Percentiles rank a stretch among this genome's conserved stretches.
phyloP scores from a whole-genome alignment of 2,113 vertebrate species.

The Corynorhinus townsendii region DNA sequence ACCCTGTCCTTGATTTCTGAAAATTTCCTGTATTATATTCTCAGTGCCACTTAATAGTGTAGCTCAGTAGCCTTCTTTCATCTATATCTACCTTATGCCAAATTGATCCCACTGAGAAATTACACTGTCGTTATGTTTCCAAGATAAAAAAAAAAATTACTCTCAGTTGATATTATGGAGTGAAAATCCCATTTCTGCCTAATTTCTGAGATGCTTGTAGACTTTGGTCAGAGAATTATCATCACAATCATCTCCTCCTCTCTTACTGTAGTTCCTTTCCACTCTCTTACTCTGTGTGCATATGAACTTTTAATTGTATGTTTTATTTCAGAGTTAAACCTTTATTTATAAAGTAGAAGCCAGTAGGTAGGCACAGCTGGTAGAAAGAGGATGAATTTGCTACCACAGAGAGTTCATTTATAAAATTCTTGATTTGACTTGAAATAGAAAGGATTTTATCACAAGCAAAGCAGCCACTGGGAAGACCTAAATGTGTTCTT shows the following conservation, averaged over 20 bases:
- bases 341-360: slow-evolving; percentile 38
- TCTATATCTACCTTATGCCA: neutral
- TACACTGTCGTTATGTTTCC: neutral
- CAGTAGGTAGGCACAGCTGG: slow-evolving; percentile 36
- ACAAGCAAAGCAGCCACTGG: neutral
- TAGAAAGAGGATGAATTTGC: neutral
- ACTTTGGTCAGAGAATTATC: neutral
- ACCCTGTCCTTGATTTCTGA: neutral
- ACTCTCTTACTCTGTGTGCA: neutral
- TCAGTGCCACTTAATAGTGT: neutral
- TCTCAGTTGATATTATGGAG: neutral
- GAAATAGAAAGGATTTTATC: neutral
- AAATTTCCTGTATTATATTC: neutral
- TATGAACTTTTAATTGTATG: slow-evolving; percentile 25
- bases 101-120: neutral
- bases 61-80: neutral
- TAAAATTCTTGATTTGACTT: neutral
- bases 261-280: neutral
- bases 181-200: neutral
- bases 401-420: neutral
- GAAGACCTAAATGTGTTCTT: neutral
- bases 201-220: neutral
- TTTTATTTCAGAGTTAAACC: slow-evolving; percentile 47
- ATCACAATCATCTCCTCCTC: too few species aligned
- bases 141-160: neutral